A percentile compares a stretch with the other conserved stretches of the same genome.
These are phyloP conservation scores for Creontiades dilutus DNA, from an alignment of 2,888 invertebrate species.

Conservation along the genomic window DNA sequence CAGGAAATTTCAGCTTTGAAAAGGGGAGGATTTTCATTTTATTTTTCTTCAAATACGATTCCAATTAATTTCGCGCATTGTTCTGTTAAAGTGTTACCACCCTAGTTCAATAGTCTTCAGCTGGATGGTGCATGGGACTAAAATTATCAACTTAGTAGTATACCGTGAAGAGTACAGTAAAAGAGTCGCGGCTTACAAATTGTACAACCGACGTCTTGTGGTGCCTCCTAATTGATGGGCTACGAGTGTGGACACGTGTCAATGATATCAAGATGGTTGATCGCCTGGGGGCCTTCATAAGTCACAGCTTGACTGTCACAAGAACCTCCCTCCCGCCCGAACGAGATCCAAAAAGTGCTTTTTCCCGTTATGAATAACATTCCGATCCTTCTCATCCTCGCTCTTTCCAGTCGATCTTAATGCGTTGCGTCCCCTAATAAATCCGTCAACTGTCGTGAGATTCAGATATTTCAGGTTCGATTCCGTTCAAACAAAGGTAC, in stretches of 20 bases:
- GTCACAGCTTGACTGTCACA: not conserved
- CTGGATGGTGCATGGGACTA: no score
- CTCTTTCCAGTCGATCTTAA: not conserved
- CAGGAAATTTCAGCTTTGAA: no score
- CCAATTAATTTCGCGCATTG: no score
- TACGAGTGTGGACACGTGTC: slow-evolving; percentile 65
- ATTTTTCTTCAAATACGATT: no score
- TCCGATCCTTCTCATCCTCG: not conserved
- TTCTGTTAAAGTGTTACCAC: no score
- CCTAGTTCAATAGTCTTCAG: no score
- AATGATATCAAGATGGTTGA: slow-evolving; percentile 58
- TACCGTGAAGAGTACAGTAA: no score
- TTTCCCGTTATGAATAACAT: slow-evolving; percentile 42
- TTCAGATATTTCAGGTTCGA: not conserved
- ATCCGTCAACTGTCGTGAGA: not conserved
- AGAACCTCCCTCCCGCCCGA: slow-evolving; percentile 14
- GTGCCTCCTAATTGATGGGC: slow-evolving; percentile 44
- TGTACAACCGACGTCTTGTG: slow-evolving; percentile 46
- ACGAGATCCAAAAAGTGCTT: slow-evolving; percentile 17
- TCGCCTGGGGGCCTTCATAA: slow-evolving; percentile 44
- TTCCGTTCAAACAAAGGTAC: not conserved
- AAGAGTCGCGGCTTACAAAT: slow-evolving; percentile 31
- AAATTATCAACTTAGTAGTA: no score
- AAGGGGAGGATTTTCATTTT: no score
- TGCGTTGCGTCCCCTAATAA: not conserved